Evolutionary conservation across 2,113 vertebrate genomes (phyloP).

Genomic region (Gymnocephalus cernua): DNA sequence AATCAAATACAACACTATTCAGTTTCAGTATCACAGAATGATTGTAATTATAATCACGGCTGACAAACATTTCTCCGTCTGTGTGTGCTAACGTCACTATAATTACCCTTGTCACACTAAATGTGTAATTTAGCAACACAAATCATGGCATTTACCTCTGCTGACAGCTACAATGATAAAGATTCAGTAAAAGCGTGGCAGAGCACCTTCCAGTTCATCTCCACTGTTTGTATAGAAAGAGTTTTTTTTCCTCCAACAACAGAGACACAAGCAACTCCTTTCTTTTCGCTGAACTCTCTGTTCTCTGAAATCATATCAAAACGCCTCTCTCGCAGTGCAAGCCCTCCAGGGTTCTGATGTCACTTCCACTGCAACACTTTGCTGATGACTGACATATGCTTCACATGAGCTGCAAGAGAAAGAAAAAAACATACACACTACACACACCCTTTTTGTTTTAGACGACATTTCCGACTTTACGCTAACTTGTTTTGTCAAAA

Average conservation of each 20-base stretch:
- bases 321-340: conserved; percentile 83
- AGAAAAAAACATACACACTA: conserved; percentile 66
- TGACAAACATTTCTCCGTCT: conserved; percentile 76
- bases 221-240: conserved; percentile 79
- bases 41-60: conserved; percentile 75
- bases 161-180: conserved; percentile 75
- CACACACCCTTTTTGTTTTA: conserved; percentile 78
- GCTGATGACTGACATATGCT: conserved; percentile 84
- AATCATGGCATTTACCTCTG: conserved; percentile 67
- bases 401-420: conserved; percentile 72
- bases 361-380: conserved; percentile 86
- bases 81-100: conserved; percentile 68
- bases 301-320: conserved; percentile 86
- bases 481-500: conserved; percentile 89
- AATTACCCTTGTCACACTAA: conserved; percentile 77
- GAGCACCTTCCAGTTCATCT: conserved; percentile 81
- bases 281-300: conserved; percentile 80
- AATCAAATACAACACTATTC: conserved; percentile 68
- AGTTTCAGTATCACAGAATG: conserved; percentile 70
- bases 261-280: conserved; percentile 76
- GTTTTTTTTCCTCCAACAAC: conserved; percentile 62
- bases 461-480: conserved; percentile 81
- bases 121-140: conserved; percentile 76
- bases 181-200: conserved; percentile 73
- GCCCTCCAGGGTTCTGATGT: conserved; percentile 88